Conservation (phyloP, 2,888 invertebrate genomes). For the Drosophila prolongata region DNA sequence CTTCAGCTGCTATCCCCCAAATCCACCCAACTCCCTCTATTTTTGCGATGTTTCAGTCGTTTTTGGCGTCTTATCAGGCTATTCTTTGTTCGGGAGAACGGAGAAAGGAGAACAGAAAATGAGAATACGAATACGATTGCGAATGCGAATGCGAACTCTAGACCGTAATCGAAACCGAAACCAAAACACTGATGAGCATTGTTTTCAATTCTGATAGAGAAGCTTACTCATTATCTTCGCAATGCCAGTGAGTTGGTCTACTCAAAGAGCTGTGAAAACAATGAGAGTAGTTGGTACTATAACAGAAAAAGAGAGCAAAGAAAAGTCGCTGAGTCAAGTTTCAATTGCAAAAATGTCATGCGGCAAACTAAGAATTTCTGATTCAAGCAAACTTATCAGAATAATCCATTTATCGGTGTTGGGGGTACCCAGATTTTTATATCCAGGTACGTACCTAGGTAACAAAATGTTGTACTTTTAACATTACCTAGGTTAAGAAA, state of each 20-base stretch:
- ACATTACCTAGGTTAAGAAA: too few species aligned
- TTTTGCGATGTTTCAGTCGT: constrained; percentile 23
- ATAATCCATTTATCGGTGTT: too few species aligned
- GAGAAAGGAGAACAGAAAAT: constrained; percentile 8
- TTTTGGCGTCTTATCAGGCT: constrained; percentile 36
- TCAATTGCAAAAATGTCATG: not conserved
- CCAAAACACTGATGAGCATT: constrained; percentile 34
- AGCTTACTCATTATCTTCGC: constrained; percentile 33
- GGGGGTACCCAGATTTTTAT: too few species aligned
- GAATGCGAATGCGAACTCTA: constrained; percentile 7
- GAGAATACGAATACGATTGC: constrained; percentile 6
- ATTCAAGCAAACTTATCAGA: not conserved
- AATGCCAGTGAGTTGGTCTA: not conserved
- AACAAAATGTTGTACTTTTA: too few species aligned
- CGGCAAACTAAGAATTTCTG: constrained; percentile 1
- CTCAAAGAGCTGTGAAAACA: constrained; percentile 13
- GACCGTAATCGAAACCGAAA: constrained; percentile 36
- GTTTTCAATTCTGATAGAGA: constrained; percentile 26
- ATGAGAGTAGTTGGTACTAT: not conserved
- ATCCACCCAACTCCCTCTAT: too few species aligned
- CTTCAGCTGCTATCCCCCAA: constrained; percentile 14
- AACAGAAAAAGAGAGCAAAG: not conserved
- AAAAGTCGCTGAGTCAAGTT: constrained; percentile 3
- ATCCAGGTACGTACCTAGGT: too few species aligned
- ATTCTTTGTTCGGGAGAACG: constrained; percentile 30